Evolutionary conservation across 1,140 invertebrate genomes (phyloP).

Genomic region (Drosophila sulfurigaster): DNA sequence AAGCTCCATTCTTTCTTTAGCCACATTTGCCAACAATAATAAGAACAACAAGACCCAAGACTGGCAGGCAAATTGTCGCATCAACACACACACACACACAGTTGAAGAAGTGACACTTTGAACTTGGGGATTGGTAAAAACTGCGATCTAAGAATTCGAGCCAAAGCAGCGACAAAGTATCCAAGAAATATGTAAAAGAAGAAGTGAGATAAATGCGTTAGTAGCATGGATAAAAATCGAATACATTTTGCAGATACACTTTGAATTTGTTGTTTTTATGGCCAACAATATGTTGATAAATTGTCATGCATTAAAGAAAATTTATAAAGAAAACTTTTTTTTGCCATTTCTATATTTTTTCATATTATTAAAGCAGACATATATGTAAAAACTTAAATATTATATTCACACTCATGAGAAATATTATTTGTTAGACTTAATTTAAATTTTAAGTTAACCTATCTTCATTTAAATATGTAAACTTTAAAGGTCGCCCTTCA

Average conservation of each 20-base stretch:
- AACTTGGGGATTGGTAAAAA: slow-evolving; percentile 20
- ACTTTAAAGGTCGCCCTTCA: too few relatives aligned
- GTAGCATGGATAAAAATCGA: background rate
- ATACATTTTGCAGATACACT: slow-evolving; percentile 5
- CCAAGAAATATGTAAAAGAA: slow-evolving; percentile 17
- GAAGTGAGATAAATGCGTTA: slow-evolving; percentile 7
- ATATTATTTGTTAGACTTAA: too few relatives aligned
- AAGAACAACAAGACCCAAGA: slow-evolving; percentile 9
- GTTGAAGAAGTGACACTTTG: slow-evolving; percentile 11
- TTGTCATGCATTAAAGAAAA: too few relatives aligned
- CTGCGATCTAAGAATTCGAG: slow-evolving; percentile 38
- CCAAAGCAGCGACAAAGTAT: slow-evolving; percentile 26
- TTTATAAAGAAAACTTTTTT: too few relatives aligned
- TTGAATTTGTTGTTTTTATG: background rate
- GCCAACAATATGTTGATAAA: too few relatives aligned
- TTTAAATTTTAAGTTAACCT: too few relatives aligned
- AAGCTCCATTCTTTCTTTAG: slow-evolving; percentile 28
- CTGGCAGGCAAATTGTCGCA: slow-evolving; percentile 41
- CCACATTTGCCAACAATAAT: slow-evolving; percentile 44
- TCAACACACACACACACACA: slow-evolving; percentile 15
- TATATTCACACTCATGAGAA: too few relatives aligned
- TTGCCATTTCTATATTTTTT: too few relatives aligned
- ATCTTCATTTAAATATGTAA: too few relatives aligned
- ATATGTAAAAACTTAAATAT: too few relatives aligned
- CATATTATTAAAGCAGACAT: too few relatives aligned